These are phyloP conservation scores for Tachina grossa DNA, from an alignment of 2,888 invertebrate genomes.

Conservation along the genomic window DNA sequence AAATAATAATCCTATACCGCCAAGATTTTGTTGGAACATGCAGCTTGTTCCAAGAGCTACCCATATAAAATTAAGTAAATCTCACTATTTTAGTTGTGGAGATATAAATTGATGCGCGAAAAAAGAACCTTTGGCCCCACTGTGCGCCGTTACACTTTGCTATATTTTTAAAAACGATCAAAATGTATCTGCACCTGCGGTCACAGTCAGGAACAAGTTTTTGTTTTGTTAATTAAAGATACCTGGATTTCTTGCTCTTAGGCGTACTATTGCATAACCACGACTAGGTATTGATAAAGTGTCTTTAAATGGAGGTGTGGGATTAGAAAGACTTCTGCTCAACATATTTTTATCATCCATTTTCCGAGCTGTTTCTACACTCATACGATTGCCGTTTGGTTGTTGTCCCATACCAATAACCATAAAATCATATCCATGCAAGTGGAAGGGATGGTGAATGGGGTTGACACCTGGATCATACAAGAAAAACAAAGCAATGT, in stretches of 20 bases:
- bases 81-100: too few species aligned
- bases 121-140: too few species aligned
- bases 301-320: slow-evolving; percentile 78
- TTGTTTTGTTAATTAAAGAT: not conserved
- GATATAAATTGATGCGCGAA: too few species aligned
- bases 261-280: slow-evolving; percentile 78
- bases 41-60: too few species aligned
- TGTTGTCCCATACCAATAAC: slow-evolving; percentile 77
- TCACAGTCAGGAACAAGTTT: too few species aligned
- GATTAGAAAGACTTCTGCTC: slow-evolving; percentile 68
- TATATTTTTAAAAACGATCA: too few species aligned
- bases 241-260: slow-evolving; percentile 78
- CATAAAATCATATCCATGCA: slow-evolving; percentile 80
- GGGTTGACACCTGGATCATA: slow-evolving; percentile 74
- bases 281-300: slow-evolving; percentile 78
- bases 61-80: too few species aligned
- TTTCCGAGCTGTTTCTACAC: slow-evolving; percentile 74
- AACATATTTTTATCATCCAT: slow-evolving; percentile 71
- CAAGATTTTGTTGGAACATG: too few species aligned
- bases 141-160: too few species aligned
- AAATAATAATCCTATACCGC: too few species aligned
- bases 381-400: slow-evolving; percentile 73
- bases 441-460: slow-evolving; percentile 81
- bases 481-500: slow-evolving; percentile 14
- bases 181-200: too few species aligned